phyloP scores from a whole-genome alignment of 1,140 invertebrate genomes.

The Oryctes rhinoceros region DNA sequence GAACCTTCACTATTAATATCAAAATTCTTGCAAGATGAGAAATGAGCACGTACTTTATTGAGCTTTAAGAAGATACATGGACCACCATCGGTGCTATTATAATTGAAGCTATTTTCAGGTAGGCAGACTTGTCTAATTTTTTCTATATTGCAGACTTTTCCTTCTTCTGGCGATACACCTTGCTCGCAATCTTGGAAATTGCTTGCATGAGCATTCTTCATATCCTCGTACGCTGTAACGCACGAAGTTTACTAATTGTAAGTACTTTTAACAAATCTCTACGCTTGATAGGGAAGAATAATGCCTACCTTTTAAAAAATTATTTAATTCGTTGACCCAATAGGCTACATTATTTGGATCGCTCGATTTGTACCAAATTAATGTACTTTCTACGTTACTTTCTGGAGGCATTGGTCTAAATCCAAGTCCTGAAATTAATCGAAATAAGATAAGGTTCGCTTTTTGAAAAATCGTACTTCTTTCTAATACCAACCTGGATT shows the following conservation, averaged over 20 bases:
- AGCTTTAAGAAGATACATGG: conserved; percentile 89
- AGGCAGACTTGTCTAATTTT: conserved; percentile 73
- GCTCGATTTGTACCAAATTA: conserved; percentile 90
- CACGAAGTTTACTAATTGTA: background rate
- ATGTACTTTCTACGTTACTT: conserved; percentile 87
- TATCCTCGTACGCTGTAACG: conserved; percentile 71
- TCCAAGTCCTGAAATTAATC: conserved; percentile 76
- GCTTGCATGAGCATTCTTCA: conserved; percentile 70
- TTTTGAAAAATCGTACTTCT: background rate
- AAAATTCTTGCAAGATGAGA: conserved; percentile 1
- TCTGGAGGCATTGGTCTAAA: conserved; percentile 87
- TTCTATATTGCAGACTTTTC: conserved; percentile 77
- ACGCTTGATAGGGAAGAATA: too few relatives aligned
- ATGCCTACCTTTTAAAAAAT: conserved; percentile 78
- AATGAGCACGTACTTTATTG: conserved; percentile 72
- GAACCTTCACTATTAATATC: background rate
- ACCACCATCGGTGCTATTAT: conserved; percentile 63
- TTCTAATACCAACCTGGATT: conserved; percentile 80
- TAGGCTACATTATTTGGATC: conserved; percentile 76
- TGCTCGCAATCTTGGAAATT: conserved; percentile 73
- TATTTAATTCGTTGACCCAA: conserved; percentile 78
- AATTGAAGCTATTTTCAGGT: conserved; percentile 73
- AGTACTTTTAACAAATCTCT: too few relatives aligned
- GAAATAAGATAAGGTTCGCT: conserved; percentile 1
- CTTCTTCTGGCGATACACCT: conserved; percentile 64